phyloP scores from a whole-genome alignment of 2,797 vertebrate species.

The Chaetophractus vellerosus region DNA sequence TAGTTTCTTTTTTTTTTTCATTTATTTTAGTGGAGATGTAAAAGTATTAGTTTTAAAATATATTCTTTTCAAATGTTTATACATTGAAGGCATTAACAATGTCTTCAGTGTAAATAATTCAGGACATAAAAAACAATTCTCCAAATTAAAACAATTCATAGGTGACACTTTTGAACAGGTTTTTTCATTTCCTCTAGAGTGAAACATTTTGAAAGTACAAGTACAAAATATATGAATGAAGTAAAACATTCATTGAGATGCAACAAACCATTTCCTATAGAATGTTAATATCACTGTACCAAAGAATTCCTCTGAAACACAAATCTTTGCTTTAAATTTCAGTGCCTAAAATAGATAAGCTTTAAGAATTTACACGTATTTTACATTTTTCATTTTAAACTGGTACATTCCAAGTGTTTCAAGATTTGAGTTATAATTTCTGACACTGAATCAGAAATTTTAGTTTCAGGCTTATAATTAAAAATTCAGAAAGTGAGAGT shows the following conservation, averaged over 20 bases:
- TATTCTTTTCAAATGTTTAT: not conserved
- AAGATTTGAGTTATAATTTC: not conserved
- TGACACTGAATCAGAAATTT: not conserved
- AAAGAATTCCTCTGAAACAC: not conserved
- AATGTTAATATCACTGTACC: not conserved
- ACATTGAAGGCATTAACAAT: not conserved
- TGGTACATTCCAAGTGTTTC: slow-evolving; percentile 35
- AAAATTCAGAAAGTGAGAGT: not conserved
- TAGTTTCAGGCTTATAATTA: not conserved
- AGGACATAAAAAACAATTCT: slow-evolving; percentile 47
- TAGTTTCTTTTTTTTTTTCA: slow-evolving; percentile 52
- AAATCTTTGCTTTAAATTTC: slow-evolving; percentile 34
- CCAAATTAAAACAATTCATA: not conserved
- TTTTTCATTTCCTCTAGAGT: slow-evolving; percentile 16
- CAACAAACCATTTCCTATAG: not conserved
- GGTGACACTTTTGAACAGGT: not conserved
- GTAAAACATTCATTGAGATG: not conserved
- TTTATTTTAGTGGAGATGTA: slow-evolving; percentile 75
- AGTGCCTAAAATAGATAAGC: not conserved
- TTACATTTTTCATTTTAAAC: not conserved
- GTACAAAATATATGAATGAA: not conserved
- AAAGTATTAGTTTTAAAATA: slow-evolving; percentile 69
- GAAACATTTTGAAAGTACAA: not conserved
- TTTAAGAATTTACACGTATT: not conserved
- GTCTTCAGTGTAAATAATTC: not conserved